Conservation (phyloP, 2,797 vertebrate species). For the Pangasius sanitwongsei region DNA sequence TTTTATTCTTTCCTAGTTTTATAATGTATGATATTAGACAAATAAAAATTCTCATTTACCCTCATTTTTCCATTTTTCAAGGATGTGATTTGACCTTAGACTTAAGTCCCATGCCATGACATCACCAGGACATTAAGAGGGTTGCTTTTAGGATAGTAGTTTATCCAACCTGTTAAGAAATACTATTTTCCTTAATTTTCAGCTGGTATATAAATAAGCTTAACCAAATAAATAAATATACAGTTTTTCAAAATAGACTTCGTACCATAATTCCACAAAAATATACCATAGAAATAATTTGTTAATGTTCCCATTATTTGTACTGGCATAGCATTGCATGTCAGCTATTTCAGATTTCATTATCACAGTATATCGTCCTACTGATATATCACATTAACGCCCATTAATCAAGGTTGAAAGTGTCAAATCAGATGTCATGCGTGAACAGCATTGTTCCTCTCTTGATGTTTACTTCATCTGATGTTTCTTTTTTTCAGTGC, state of each 20-base stretch:
- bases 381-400: background rate
- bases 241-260: background rate
- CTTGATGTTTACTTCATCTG: constrained; percentile 10
- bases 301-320: background rate
- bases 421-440: background rate
- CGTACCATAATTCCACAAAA: background rate
- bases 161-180: background rate
- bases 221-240: background rate
- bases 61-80: background rate
- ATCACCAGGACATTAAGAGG: background rate
- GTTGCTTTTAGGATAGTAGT: background rate
- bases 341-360: background rate
- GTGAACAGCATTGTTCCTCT: background rate
- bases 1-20: background rate
- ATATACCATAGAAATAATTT: background rate
- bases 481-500: background rate
- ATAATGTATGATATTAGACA: background rate
- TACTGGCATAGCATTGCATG: background rate
- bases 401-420: background rate
- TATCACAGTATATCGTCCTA: background rate
- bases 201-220: background rate
- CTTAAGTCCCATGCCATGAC: background rate
- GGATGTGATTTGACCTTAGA: background rate
- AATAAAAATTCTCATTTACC: background rate
- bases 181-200: background rate